phyloP scores from a whole-genome alignment of 2,888 invertebrate species.

The Nomada flava region DNA sequence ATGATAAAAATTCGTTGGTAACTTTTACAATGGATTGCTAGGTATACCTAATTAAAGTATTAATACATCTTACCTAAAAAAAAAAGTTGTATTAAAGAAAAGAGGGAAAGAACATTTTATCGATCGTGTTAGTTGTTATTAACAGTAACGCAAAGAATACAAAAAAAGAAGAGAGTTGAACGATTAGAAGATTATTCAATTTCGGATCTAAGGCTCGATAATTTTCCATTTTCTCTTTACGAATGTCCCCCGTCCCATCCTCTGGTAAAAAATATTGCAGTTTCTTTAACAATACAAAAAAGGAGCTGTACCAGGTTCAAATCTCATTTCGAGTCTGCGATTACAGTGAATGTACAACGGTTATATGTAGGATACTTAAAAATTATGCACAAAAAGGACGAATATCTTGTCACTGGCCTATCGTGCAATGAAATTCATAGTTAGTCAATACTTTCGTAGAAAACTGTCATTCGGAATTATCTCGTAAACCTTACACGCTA shows the following conservation, averaged over 20 bases:
- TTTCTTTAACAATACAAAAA: conserved; percentile 76
- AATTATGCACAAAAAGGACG: conserved; percentile 40
- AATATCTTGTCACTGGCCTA: conserved; percentile 17
- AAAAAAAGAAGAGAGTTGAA: conserved; percentile 47
- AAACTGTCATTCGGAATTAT: conserved; percentile 23
- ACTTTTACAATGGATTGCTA: conserved; percentile 53
- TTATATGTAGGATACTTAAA: conserved; percentile 24
- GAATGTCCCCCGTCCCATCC: conserved; percentile 81
- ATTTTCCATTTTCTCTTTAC: conserved; percentile 69
- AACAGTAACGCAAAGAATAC: conserved; percentile 66
- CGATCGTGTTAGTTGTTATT: conserved; percentile 41
- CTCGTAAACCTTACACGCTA: conserved; percentile 23
- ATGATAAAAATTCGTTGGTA: conserved; percentile 61
- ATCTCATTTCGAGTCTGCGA: conserved; percentile 70
- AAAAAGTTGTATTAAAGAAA: conserved; percentile 30
- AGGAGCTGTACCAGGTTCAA: conserved; percentile 74
- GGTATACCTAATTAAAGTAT: conserved; percentile 61
- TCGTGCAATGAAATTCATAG: conserved; percentile 37
- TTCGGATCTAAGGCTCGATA: conserved; percentile 74
- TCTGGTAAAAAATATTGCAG: conserved; percentile 84
- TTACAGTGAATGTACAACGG: conserved; percentile 67
- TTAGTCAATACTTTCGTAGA: conserved; percentile 31
- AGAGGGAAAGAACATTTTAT: conserved; percentile 35
- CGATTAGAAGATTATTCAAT: conserved; percentile 64
- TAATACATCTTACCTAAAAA: conserved; percentile 43